These are phyloP conservation scores for Panulirus ornatus DNA, from an alignment of 1,140 invertebrate genomes.

Conservation along the genomic window DNA sequence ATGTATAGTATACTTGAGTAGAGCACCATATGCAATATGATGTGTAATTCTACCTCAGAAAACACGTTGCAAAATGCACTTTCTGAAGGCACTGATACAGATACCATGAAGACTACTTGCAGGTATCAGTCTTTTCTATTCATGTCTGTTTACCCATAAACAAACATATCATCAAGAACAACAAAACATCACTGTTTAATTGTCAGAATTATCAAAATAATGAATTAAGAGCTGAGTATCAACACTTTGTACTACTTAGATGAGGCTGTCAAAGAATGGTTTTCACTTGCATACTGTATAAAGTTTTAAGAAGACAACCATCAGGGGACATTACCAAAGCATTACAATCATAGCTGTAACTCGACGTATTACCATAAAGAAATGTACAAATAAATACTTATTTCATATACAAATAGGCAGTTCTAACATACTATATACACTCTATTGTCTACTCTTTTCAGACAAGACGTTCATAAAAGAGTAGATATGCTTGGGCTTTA, in stretches of 20 bases:
- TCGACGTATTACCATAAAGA: not conserved
- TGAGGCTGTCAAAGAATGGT: slow-evolving; percentile 22
- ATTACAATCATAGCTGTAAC: not conserved
- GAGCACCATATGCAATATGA: no score
- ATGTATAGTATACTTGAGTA: no score
- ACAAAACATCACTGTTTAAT: not conserved
- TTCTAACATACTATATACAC: slow-evolving; percentile 51
- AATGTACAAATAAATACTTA: slow-evolving; percentile 52
- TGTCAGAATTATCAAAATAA: not conserved
- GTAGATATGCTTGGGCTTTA: slow-evolving; percentile 94
- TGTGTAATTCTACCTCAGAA: no score
- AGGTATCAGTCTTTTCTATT: not conserved
- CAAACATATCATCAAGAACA: not conserved
- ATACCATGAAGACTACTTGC: no score
- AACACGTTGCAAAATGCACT: no score
- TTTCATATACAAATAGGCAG: slow-evolving; percentile 12
- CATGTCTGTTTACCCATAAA: not conserved
- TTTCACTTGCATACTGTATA: not conserved
- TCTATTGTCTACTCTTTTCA: slow-evolving; percentile 65
- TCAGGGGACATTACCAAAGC: not conserved
- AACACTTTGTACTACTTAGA: slow-evolving; percentile 30
- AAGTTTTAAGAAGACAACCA: not conserved
- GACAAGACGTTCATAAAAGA: slow-evolving; percentile 95
- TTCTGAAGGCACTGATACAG: no score
- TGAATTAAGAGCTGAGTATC: not conserved